Evolutionary conservation across 2,888 invertebrate species (phyloP).

Genomic region (Strigamia crassipes): DNA sequence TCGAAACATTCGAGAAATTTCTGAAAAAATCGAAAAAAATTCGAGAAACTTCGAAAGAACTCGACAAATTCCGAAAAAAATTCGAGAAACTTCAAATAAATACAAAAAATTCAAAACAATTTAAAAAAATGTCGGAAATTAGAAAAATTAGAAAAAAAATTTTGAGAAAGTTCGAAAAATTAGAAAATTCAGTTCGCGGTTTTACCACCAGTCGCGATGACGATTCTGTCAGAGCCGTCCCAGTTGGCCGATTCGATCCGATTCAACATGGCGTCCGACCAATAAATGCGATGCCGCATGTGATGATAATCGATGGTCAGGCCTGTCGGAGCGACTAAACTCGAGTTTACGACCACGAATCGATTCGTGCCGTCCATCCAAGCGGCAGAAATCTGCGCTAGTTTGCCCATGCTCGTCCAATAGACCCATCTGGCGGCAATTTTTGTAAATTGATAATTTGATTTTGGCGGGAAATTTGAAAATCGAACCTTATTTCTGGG

Average conservation of each 20-base stretch:
- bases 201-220: constrained; percentile 68
- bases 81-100: too few species aligned
- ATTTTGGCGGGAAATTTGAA: too few species aligned
- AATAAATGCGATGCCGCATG: constrained; percentile 87
- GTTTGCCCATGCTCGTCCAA: constrained; percentile 90
- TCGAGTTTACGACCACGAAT: constrained; percentile 71
- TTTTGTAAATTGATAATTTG: neutral
- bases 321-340: constrained; percentile 83
- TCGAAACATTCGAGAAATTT: too few species aligned
- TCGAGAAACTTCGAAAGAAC: too few species aligned
- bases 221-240: constrained; percentile 77
- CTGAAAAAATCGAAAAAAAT: too few species aligned
- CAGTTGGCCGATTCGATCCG: constrained; percentile 82
- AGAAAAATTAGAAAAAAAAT: neutral
- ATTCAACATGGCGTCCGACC: constrained; percentile 93
- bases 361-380: constrained; percentile 47
- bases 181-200: neutral
- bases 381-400: constrained; percentile 67
- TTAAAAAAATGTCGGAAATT: too few species aligned
- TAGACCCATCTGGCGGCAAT: constrained; percentile 32
- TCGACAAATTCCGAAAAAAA: too few species aligned
- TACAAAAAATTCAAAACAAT: too few species aligned
- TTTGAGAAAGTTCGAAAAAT: neutral
- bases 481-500: constrained; percentile 44
- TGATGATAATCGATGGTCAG: constrained; percentile 84